A percentile compares a stretch with the other conserved stretches of the same genome.
These are phyloP conservation scores for Bradysia coprophila DNA, from an alignment of 1,140 invertebrate species.

Conservation along the genomic window DNA sequence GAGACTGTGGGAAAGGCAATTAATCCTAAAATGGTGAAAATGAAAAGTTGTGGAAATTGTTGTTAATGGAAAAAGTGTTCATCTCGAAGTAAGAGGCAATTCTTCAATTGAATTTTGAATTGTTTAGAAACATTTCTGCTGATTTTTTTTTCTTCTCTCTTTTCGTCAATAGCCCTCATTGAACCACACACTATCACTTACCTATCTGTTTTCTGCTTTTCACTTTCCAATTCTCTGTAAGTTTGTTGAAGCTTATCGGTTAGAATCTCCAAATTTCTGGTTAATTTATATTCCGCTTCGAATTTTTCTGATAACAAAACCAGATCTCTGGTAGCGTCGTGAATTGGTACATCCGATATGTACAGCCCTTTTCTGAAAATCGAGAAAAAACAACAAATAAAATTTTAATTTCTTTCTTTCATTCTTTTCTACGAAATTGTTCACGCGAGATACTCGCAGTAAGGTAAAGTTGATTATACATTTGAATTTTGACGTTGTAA, in stretches of 20 bases:
- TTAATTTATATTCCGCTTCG: slow-evolving; percentile 93
- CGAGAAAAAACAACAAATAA: not conserved
- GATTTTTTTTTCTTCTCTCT: too few relatives aligned
- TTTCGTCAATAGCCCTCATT: too few relatives aligned
- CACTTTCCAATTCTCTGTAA: slow-evolving; percentile 81
- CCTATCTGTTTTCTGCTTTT: slow-evolving; percentile 95
- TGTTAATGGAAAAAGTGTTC: too few relatives aligned
- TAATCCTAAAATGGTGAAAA: too few relatives aligned
- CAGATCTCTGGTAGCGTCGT: slow-evolving; percentile 91
- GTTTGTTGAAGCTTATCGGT: slow-evolving; percentile 94
- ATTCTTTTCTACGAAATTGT: not conserved
- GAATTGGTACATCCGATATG: slow-evolving; percentile 88
- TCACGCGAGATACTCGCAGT: not conserved
- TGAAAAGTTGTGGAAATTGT: too few relatives aligned
- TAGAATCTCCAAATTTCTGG: slow-evolving; percentile 85
- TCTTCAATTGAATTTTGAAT: too few relatives aligned
- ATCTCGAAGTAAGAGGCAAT: too few relatives aligned
- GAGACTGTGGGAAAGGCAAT: too few relatives aligned
- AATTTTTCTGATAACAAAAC: slow-evolving; percentile 95
- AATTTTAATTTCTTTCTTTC: not conserved
- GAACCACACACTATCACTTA: slow-evolving; percentile 26
- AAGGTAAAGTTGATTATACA: too few relatives aligned
- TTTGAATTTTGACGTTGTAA: not conserved
- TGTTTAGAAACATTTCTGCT: too few relatives aligned
- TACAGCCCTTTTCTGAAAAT: slow-evolving; percentile 62